Evolutionary conservation across 2,888 invertebrate species (phyloP).

Genomic region (Agrotis ipsilon): DNA sequence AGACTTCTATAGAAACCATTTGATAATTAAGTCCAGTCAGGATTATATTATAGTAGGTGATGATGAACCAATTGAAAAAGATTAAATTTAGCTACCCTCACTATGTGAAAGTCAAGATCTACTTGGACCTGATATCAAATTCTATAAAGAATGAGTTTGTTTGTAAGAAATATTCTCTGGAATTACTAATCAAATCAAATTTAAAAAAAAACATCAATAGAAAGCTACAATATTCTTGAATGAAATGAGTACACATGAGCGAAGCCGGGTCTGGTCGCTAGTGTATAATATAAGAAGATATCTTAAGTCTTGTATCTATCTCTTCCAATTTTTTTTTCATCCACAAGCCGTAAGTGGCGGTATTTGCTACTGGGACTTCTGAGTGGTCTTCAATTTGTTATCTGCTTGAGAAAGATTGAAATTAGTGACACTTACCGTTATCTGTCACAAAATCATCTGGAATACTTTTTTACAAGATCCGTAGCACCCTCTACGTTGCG

Average conservation of each 20-base stretch:
- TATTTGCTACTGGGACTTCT: neutral
- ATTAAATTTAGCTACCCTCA: neutral
- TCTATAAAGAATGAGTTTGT: no score
- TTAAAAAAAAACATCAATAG: no score
- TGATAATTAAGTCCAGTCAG: neutral
- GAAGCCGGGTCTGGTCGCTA: no score
- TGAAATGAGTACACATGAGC: no score
- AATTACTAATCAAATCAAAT: no score
- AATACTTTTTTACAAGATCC: neutral
- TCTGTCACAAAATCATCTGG: neutral
- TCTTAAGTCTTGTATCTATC: neutral
- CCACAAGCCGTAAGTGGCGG: neutral
- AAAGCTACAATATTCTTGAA: no score
- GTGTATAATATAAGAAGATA: neutral
- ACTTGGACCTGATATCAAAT: neutral
- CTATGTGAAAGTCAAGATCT: neutral
- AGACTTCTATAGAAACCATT: no score
- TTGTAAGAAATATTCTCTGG: no score
- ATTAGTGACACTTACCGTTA: conserved; percentile 23
- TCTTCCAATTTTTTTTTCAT: neutral
- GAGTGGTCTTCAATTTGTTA: neutral
- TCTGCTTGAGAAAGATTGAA: conserved; percentile 5
- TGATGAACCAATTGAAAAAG: neutral
- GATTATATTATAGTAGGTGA: neutral
- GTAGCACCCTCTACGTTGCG: conserved; percentile 43